Percentiles rank a stretch among this genome's conserved stretches.
phyloP scores from a whole-genome alignment of 2,888 invertebrate genomes.

The Fissipunctia ypsillon region DNA sequence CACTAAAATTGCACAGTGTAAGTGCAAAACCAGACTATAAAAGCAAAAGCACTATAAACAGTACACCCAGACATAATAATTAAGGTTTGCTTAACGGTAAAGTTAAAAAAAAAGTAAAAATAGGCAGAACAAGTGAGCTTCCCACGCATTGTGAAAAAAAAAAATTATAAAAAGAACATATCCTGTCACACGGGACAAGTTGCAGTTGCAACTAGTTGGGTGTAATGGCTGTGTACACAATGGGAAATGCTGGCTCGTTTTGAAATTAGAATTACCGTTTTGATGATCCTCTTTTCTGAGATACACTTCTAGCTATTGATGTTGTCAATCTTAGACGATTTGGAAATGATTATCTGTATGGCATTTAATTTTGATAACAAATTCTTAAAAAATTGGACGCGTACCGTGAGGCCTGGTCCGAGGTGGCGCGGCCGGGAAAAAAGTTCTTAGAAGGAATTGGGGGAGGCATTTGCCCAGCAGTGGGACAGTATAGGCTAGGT shows the following conservation, averaged over 20 bases:
- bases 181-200: conserved; percentile 66
- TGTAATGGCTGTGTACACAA: conserved; percentile 38
- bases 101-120: conserved; percentile 57
- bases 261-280: conserved; percentile 19
- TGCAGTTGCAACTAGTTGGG: conserved; percentile 33
- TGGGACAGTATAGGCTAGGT: no score
- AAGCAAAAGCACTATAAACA: conserved; percentile 33
- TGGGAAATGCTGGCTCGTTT: conserved; percentile 12
- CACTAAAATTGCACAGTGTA: conserved; percentile 35
- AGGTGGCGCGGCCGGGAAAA: no score
- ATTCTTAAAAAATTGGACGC: no score
- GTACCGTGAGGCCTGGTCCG: no score
- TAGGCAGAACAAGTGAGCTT: conserved; percentile 53
- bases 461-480: no score
- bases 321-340: not conserved
- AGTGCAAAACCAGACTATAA: conserved; percentile 11
- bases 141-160: conserved; percentile 65
- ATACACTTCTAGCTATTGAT: no score
- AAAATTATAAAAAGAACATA: conserved; percentile 43
- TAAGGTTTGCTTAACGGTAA: conserved; percentile 60
- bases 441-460: no score
- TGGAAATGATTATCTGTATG: no score
- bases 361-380: no score
- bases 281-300: no score
- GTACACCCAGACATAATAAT: conserved; percentile 50